Percentiles rank a stretch among this genome's conserved stretches.
Evolutionary conservation across 2,888 invertebrate genomes (phyloP).

Genomic region (Meghimatium bilineatum): DNA sequence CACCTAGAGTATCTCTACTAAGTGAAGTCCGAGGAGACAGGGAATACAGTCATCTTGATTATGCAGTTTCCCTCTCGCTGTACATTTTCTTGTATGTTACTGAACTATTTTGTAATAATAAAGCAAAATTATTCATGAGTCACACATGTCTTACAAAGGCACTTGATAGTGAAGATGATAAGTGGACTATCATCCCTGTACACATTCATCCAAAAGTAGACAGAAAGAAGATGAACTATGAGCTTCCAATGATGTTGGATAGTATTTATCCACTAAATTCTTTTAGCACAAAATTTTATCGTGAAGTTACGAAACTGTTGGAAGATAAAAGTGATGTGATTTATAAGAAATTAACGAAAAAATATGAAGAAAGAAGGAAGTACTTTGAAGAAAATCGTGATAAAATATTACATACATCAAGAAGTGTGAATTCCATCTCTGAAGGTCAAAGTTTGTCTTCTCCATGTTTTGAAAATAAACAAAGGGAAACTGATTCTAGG

Average conservation of each 20-base stretch:
- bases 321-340: conserved; percentile 4
- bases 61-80: neutral
- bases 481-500: no score
- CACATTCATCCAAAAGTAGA: neutral
- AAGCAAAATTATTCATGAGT: neutral
- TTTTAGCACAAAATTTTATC: neutral
- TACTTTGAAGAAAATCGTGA: neutral
- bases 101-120: neutral
- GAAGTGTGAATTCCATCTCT: no score
- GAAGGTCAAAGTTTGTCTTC: no score
- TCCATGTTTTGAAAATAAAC: no score
- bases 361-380: neutral
- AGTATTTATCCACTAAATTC: neutral
- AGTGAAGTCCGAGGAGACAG: neutral
- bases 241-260: conserved; percentile 8
- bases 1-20: neutral
- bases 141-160: neutral
- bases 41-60: neutral
- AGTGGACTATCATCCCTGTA: neutral
- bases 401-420: no score
- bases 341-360: neutral
- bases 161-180: neutral
- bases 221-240: neutral
- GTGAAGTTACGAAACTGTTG: neutral
- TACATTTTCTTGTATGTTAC: neutral